Evolutionary conservation across 1,140 invertebrate species (phyloP), one percentile per base, ranked within the genome.

Genomic region (Scaptomyza montana): DNA sequence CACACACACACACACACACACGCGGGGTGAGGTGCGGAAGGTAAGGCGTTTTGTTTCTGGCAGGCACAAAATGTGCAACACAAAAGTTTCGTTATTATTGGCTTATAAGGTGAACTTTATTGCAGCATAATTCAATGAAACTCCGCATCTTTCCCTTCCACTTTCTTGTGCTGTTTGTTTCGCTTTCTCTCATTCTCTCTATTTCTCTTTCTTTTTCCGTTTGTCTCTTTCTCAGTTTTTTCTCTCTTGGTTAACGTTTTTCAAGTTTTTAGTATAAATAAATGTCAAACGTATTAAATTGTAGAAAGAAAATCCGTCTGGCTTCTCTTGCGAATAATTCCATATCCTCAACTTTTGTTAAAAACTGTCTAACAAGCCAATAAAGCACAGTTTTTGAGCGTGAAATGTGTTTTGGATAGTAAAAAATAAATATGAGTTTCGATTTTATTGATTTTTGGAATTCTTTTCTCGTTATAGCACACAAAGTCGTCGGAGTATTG

Each of bases 21-120:
- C 1, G 33, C 0, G 33, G 8, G 9, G 33, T 1, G 33, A 36
- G 33, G 33, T 33, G 30, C 4, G 7, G 4, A n/a, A 36, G 36
- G 28, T 41, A 30, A 12, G 39, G 12, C n/a, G 39, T 43, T 19
- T 61, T 57, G 63, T 59, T 66, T 57, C 43, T 56, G 51, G 46
- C 76, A 77, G 74, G 69, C 76, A 79, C 73, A 73, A 87, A 87
- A 82, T 89, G 84, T 89, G 79, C 84, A 77, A 80, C 77, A 80
- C 84, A 87, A 87, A 89, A 89, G 84, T 89, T 89, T 89, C 80
- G 69, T 89, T 80, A 89, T 89, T 89, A 89, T 89, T 89, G 84
- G 84, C 84, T 89, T 73, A 89, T 84, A 80, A 89, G 84, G 84
- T 89, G 77, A 80, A 89, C 84, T 89, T 84, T 84, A 89, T 89